Evolutionary conservation across 2,888 invertebrate genomes (phyloP).

Genomic region (Pycnomerus fuliginosus): DNA sequence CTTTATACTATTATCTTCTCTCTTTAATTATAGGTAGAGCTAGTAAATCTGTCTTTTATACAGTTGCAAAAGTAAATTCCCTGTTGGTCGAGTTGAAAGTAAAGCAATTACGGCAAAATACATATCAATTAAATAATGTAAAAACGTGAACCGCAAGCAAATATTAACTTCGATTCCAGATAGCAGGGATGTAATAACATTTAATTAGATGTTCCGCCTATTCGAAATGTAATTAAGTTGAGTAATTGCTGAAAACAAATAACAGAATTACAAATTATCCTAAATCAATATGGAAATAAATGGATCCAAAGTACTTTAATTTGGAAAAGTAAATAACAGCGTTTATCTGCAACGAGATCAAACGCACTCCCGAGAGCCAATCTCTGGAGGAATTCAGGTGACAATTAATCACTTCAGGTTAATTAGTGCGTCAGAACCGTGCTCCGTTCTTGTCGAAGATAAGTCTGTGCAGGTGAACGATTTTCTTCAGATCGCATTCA

Average conservation of each 20-base stretch:
- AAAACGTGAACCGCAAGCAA: too few relatives aligned
- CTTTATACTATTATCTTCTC: too few relatives aligned
- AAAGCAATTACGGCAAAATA: too few relatives aligned
- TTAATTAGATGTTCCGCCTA: too few relatives aligned
- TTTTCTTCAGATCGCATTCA: slow-evolving; percentile 32
- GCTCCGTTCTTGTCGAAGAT: slow-evolving; percentile 22
- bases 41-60: too few relatives aligned
- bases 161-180: too few relatives aligned
- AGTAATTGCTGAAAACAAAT: slow-evolving; percentile 11
- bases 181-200: too few relatives aligned
- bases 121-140: too few relatives aligned
- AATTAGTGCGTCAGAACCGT: slow-evolving; percentile 37
- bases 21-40: too few relatives aligned
- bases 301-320: slow-evolving; percentile 22
- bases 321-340: slow-evolving; percentile 27
- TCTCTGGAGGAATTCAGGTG: slow-evolving; percentile 32
- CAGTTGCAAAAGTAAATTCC: too few relatives aligned
- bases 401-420: slow-evolving; percentile 39
- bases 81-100: too few relatives aligned
- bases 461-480: slow-evolving; percentile 35
- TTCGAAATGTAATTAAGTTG: too few relatives aligned
- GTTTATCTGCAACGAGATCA: slow-evolving; percentile 30
- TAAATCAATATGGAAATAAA: slow-evolving; percentile 19
- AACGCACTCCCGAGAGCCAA: slow-evolving; percentile 27
- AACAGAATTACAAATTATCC: slow-evolving; percentile 9